These are phyloP conservation scores for Nesoenas mayeri DNA, from an alignment of 2,113 vertebrate species.

Conservation along the genomic window DNA sequence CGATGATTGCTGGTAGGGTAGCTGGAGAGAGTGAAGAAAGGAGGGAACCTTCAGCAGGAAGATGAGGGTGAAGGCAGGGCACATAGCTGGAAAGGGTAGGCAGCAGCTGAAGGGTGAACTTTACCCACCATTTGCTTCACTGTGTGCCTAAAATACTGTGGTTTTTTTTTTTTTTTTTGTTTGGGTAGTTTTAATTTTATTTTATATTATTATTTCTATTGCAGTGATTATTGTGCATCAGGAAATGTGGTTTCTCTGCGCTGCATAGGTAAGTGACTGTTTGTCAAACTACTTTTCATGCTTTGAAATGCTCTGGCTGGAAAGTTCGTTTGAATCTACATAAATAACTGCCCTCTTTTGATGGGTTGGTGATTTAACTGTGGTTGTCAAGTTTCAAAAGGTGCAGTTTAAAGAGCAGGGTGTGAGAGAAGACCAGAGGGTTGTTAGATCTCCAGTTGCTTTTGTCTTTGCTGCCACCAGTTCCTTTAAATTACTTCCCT, in stretches of 20 bases:
- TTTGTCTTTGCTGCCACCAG: background rate
- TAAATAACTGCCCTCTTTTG: background rate
- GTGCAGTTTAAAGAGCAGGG: background rate
- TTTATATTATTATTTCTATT: background rate
- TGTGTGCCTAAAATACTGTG: background rate
- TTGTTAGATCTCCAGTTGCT: background rate
- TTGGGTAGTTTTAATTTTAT: background rate
- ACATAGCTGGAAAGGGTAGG: background rate
- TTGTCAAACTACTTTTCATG: background rate
- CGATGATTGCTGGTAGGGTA: background rate
- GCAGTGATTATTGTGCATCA: conserved; percentile 66
- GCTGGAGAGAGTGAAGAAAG: background rate
- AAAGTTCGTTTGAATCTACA: background rate
- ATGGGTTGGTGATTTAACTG: background rate
- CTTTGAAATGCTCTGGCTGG: background rate
- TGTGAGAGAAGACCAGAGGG: background rate
- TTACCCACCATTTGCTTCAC: background rate
- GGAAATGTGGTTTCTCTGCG: conserved; percentile 68
- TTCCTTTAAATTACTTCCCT: background rate
- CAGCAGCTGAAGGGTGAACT: background rate
- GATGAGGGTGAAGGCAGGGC: background rate
- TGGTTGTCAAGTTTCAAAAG: background rate
- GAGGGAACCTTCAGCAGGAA: background rate
- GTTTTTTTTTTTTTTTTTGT: too few relatives aligned
- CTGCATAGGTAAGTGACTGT: conserved; percentile 70